phyloP scores from a whole-genome alignment of 2,113 vertebrate genomes.

The Oreotrochilus melanogaster region DNA sequence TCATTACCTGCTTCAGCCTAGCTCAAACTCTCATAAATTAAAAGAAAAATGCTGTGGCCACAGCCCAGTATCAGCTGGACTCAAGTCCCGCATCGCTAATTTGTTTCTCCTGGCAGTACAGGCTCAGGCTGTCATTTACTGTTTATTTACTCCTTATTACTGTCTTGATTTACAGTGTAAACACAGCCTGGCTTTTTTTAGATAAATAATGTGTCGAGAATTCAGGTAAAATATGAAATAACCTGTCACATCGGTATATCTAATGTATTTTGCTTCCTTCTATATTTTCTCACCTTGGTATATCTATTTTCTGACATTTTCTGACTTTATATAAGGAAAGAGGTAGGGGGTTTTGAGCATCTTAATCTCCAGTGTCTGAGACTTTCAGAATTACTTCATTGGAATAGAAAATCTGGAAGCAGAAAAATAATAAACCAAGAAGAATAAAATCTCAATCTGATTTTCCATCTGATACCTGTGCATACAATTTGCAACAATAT shows the following conservation, averaged over 20 bases:
- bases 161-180: background rate
- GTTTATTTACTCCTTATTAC: background rate
- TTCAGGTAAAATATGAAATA: background rate
- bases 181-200: background rate
- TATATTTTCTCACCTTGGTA: background rate
- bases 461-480: background rate
- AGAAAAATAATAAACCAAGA: background rate
- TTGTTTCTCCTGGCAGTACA: background rate
- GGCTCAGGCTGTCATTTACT: background rate
- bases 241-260: background rate
- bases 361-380: background rate
- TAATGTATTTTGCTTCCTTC: background rate
- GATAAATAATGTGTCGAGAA: background rate
- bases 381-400: background rate
- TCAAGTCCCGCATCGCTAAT: background rate
- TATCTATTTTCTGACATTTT: background rate
- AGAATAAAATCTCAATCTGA: background rate
- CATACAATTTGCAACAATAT: background rate
- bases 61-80: background rate
- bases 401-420: background rate
- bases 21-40: background rate
- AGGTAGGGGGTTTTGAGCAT: fast-evolving
- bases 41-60: background rate
- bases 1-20: background rate
- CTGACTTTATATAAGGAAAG: background rate